phyloP scores from a whole-genome alignment of 2,113 vertebrate species.

The Scomber scombrus region DNA sequence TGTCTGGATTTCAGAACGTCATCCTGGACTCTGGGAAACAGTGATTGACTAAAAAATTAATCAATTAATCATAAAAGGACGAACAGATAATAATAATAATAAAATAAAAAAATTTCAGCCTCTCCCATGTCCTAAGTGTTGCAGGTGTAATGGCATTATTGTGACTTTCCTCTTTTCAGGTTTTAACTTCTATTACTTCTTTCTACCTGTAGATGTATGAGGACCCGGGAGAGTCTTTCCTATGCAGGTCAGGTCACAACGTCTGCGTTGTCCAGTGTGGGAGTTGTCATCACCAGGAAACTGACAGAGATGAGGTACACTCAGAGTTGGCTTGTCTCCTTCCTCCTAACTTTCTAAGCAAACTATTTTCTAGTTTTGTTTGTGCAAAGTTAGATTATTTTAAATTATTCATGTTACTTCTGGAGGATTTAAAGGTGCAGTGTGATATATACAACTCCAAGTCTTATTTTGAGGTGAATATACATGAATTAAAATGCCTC shows the following conservation, averaged over 20 bases:
- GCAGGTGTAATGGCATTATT: background rate
- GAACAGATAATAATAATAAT: too few relatives aligned
- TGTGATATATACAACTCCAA: too few relatives aligned
- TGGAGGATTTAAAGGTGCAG: too few relatives aligned
- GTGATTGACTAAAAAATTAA: too few relatives aligned
- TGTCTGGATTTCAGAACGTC: too few relatives aligned
- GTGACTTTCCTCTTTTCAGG: background rate
- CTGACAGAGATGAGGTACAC: conserved; percentile 94
- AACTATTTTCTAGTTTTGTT: background rate
- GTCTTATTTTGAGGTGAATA: too few relatives aligned
- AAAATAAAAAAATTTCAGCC: too few relatives aligned
- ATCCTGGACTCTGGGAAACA: too few relatives aligned
- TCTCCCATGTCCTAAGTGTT: background rate
- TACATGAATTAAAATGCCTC: too few relatives aligned
- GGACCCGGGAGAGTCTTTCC: conserved; percentile 93
- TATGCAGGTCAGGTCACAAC: conserved; percentile 94
- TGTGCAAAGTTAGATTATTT: background rate
- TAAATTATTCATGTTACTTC: too few relatives aligned
- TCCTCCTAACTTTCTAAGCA: background rate
- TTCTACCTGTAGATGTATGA: conserved; percentile 88
- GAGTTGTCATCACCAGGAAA: conserved; percentile 91
- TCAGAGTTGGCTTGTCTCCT: background rate
- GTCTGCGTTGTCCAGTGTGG: conserved; percentile 89
- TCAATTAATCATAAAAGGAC: too few relatives aligned
- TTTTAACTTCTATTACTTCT: background rate